Conservation (phyloP, 1,140 invertebrate genomes). For the Sitophilus oryzae region DNA sequence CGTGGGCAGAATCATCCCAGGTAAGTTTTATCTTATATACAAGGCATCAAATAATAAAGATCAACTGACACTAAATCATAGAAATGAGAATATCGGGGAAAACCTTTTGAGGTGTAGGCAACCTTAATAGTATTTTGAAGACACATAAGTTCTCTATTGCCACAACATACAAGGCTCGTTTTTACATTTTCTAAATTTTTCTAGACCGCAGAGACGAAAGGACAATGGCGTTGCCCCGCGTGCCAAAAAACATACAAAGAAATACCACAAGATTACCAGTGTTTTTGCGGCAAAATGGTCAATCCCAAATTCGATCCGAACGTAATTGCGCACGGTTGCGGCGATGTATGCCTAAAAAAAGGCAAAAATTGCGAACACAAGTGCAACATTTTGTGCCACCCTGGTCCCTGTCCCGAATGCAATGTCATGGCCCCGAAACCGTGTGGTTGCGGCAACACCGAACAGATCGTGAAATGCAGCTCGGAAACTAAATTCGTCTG, state of each 20-base stretch:
- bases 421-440: conserved; percentile 51
- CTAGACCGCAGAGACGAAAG: no score
- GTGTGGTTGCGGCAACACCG: conserved; percentile 70
- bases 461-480: conserved; percentile 64
- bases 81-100: no score
- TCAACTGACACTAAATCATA: conserved; percentile 37
- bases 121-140: no score
- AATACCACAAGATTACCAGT: conserved; percentile 68
- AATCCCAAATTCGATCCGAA: conserved; percentile 56
- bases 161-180: no score
- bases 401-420: conserved; percentile 82
- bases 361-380: conserved; percentile 69
- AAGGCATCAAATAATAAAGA: not conserved
- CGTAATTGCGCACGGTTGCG: conserved; percentile 78
- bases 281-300: conserved; percentile 75
- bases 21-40: not conserved
- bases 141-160: no score
- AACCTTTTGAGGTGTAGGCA: no score
- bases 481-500: conserved; percentile 64
- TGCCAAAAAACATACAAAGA: conserved; percentile 70
- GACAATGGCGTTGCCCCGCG: conserved; percentile 87
- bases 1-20: conserved; percentile 83
- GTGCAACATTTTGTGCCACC: conserved; percentile 86
- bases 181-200: no score
- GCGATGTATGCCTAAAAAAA: conserved; percentile 69